These are phyloP conservation scores for Nothocercus nigrocapillus DNA, from an alignment of 2,113 vertebrate genomes.

Conservation along the genomic window DNA sequence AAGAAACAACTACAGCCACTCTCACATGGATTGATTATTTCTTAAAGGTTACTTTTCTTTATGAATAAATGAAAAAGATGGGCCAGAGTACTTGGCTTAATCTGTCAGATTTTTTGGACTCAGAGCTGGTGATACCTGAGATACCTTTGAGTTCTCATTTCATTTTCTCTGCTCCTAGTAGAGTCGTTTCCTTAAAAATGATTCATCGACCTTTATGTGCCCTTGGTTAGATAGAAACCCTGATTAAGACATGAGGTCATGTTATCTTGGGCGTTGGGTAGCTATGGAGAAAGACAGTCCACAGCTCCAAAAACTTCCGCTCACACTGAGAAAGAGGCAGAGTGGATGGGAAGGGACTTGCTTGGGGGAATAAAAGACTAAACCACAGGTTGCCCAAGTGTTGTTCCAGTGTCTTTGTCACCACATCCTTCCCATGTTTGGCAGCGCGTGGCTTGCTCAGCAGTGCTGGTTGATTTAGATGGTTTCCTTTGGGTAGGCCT, in stretches of 20 bases:
- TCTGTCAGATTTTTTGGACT: not conserved
- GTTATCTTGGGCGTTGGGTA: not conserved
- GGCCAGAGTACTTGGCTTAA: not conserved
- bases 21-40: conserved; percentile 7
- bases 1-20: conserved; percentile 6
- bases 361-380: not conserved
- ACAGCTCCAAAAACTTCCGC: not conserved
- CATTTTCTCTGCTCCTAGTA: not conserved
- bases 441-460: rapidly evolving
- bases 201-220: not conserved
- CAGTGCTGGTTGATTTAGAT: not conserved
- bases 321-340: not conserved
- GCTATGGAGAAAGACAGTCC: not conserved
- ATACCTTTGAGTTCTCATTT: not conserved
- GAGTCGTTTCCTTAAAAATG: not conserved
- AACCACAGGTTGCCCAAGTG: not conserved
- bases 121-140: not conserved
- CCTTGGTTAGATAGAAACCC: not conserved
- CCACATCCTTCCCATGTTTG: not conserved
- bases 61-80: not conserved
- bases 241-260: not conserved
- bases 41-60: not conserved
- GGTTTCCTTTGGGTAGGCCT: not conserved
- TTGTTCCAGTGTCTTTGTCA: not conserved
- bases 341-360: not conserved